A percentile compares a stretch with the other conserved stretches of the same genome.
Evolutionary conservation across 2,113 vertebrate species (phyloP).

Genomic region (Mixornis gularis): DNA sequence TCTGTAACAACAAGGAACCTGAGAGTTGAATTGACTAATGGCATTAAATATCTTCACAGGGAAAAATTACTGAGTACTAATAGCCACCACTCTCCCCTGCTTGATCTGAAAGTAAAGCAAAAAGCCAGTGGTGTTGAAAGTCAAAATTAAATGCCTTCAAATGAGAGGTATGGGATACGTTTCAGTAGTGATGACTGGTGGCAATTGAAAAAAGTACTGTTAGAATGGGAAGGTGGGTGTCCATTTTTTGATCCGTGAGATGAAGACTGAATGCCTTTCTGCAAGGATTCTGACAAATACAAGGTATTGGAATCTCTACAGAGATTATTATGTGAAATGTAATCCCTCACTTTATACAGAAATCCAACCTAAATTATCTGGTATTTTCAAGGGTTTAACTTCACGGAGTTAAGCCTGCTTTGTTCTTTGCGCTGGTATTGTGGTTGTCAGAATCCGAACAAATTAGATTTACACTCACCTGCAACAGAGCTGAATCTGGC

Average conservation of each 20-base stretch:
- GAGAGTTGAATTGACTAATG: background rate
- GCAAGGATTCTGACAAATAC: background rate
- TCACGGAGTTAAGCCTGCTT: background rate
- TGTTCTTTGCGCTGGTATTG: background rate
- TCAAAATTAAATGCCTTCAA: conserved; percentile 1
- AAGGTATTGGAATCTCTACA: background rate
- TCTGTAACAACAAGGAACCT: background rate
- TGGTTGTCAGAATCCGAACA: background rate
- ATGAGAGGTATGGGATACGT: background rate
- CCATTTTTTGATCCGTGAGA: conserved; percentile 3
- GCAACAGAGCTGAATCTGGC: background rate
- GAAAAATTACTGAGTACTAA: background rate
- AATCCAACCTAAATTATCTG: background rate
- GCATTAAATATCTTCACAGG: background rate
- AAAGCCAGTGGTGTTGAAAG: background rate
- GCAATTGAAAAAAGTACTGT: background rate
- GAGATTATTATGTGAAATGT: conserved; percentile 2
- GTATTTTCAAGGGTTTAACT: background rate
- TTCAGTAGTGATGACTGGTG: background rate
- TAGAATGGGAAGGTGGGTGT: background rate
- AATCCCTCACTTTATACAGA: background rate
- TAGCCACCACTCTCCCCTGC: background rate
- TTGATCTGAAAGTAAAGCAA: background rate
- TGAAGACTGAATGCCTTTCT: background rate
- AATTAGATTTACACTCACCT: conserved; percentile 6